Evolutionary conservation across 1,140 invertebrate genomes (phyloP).

Genomic region (Drosophila rhopaloa): DNA sequence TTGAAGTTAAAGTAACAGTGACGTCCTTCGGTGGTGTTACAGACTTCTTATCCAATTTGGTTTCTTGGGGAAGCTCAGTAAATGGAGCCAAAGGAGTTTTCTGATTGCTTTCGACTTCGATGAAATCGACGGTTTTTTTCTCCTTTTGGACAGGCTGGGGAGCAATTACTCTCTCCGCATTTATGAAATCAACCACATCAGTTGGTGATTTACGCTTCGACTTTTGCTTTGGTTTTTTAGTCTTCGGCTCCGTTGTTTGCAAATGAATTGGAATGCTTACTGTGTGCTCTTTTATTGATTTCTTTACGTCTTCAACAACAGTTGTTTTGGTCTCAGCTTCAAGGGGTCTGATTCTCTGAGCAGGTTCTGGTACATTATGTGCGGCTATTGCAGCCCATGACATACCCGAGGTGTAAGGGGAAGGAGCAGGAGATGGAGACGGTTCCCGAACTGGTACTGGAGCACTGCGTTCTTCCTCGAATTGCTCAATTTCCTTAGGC

Average conservation of each 20-base stretch:
- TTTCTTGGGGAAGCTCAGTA: background rate
- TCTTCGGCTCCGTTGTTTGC: constrained; percentile 52
- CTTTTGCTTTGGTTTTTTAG: constrained; percentile 74
- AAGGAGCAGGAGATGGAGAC: constrained; percentile 18
- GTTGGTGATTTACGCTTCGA: constrained; percentile 53
- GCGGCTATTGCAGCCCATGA: constrained; percentile 81
- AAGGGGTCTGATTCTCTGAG: constrained; percentile 67
- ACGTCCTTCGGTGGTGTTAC: background rate
- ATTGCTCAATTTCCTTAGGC: background rate
- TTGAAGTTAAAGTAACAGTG: background rate
- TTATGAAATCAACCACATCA: constrained; percentile 61
- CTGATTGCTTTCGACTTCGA: background rate
- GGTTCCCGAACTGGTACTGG: background rate
- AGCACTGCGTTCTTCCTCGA: background rate
- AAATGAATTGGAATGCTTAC: constrained; percentile 56
- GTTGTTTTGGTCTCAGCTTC: constrained; percentile 35
- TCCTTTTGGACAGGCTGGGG: constrained; percentile 1
- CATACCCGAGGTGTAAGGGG: constrained; percentile 54
- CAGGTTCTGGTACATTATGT: constrained; percentile 78
- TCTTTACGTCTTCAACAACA: constrained; percentile 9
- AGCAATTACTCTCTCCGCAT: constrained; percentile 48
- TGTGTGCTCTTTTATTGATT: constrained; percentile 22
- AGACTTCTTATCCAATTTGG: background rate
- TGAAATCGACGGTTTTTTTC: background rate
- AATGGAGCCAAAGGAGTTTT: constrained; percentile 3